A percentile compares a stretch with the other conserved stretches of the same genome.
phyloP scores from a whole-genome alignment of 2,888 invertebrate species.

The Philereme transversata region DNA sequence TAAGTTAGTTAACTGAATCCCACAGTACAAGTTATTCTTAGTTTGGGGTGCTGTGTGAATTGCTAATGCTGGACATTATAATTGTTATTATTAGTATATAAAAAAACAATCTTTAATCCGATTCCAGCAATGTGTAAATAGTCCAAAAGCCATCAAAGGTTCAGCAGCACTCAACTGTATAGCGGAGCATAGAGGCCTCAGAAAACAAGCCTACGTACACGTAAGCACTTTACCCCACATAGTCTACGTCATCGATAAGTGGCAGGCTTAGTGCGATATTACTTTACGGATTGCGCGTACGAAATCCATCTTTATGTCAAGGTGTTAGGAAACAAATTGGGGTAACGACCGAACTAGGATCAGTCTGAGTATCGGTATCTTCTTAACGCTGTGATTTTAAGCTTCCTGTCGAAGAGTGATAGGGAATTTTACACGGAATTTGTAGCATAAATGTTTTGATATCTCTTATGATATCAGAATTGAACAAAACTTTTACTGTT shows the following conservation, averaged over 20 bases:
- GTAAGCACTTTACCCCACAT: conserved; percentile 46
- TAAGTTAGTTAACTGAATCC: too few relatives aligned
- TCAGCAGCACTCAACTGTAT: conserved; percentile 50
- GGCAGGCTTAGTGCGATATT: conserved; percentile 33
- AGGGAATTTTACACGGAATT: conserved; percentile 17
- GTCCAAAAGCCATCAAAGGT: conserved; percentile 53
- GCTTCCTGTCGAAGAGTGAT: conserved; percentile 27
- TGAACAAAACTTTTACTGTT: too few relatives aligned
- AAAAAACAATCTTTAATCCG: background rate
- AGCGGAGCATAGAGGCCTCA: conserved; percentile 22
- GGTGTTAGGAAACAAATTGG: conserved; percentile 11
- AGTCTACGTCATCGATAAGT: conserved; percentile 34
- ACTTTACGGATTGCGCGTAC: conserved; percentile 11
- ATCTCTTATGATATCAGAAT: too few relatives aligned
- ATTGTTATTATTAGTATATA: too few relatives aligned
- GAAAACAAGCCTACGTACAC: conserved; percentile 33
- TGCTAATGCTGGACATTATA: too few relatives aligned
- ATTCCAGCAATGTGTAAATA: conserved; percentile 46
- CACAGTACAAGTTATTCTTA: too few relatives aligned
- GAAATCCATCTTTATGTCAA: conserved; percentile 7
- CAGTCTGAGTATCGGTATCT: conserved; percentile 18
- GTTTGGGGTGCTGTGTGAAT: too few relatives aligned
- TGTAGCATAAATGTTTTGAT: conserved; percentile 11
- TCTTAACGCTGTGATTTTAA: conserved; percentile 26
- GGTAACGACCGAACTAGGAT: conserved; percentile 5